These are phyloP conservation scores for Serripes groenlandicus DNA, from an alignment of 2,888 invertebrate species.

Conservation along the genomic window DNA sequence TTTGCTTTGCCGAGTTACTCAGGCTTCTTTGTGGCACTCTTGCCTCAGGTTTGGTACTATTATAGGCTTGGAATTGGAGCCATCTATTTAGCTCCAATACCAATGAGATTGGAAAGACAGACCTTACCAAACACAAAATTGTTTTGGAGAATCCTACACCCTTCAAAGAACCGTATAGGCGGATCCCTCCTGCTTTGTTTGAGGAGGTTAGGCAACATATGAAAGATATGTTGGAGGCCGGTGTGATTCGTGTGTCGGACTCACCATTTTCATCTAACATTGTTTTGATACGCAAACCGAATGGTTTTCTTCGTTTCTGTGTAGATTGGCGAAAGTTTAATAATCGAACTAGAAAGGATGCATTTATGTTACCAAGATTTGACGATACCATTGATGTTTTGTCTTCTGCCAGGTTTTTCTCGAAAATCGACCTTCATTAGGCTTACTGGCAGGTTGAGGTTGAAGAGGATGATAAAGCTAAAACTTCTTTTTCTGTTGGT, in stretches of 20 bases:
- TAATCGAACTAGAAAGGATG: background rate
- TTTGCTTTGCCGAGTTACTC: too few species aligned
- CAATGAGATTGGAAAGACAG: slow-evolving; percentile 29
- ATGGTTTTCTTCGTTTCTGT: background rate
- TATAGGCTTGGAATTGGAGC: background rate
- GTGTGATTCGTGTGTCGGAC: slow-evolving; percentile 30
- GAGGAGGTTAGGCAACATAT: slow-evolving; percentile 49
- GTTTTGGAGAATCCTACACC: slow-evolving; percentile 29
- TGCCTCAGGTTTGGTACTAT: too few species aligned
- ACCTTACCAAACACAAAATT: slow-evolving; percentile 42
- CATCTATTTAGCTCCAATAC: background rate
- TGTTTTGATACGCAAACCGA: background rate
- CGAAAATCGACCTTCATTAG: background rate
- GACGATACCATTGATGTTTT: background rate
- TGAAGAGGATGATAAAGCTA: background rate
- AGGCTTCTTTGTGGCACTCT: too few species aligned
- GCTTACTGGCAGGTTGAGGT: background rate
- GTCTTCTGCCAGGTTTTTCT: background rate
- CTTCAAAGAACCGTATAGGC: slow-evolving; percentile 34
- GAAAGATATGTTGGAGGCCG: slow-evolving; percentile 38
- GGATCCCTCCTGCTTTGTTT: slow-evolving; percentile 40
- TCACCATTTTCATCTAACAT: background rate
- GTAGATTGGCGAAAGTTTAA: background rate
- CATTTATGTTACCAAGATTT: background rate
- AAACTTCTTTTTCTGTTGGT: background rate